These are phyloP conservation scores for Nyctereutes procyonoides DNA, from an alignment of 2,113 vertebrate species.

Conservation along the genomic window DNA sequence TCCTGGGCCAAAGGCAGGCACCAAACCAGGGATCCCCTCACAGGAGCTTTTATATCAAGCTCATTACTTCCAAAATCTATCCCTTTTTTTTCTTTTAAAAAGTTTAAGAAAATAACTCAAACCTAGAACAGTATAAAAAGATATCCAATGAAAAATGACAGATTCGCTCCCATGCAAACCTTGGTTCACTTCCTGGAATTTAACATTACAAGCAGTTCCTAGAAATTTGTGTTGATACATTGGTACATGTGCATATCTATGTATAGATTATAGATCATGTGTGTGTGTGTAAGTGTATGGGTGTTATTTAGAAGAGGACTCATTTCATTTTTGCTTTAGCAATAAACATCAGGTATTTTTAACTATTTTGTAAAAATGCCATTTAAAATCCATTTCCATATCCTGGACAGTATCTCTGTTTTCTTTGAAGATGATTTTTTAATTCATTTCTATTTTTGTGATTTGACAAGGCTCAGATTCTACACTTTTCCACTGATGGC, in stretches of 20 bases:
- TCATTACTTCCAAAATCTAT: conserved; percentile 74
- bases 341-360: conserved; percentile 29
- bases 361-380: conserved; percentile 33
- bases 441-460: not conserved
- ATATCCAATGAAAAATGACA: not conserved
- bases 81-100: conserved; percentile 69
- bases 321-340: conserved; percentile 24
- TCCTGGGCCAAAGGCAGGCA: too few relatives aligned
- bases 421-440: conserved; percentile 2
- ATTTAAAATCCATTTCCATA: conserved; percentile 33
- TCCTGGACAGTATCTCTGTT: not conserved
- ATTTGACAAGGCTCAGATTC: not conserved
- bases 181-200: not conserved
- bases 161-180: not conserved
- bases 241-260: not conserved
- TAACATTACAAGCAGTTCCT: not conserved
- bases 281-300: not conserved
- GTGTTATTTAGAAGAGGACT: not conserved
- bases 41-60: conserved; percentile 74
- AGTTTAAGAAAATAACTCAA: conserved; percentile 33
- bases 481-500: not conserved
- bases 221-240: not conserved
- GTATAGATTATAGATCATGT: not conserved
- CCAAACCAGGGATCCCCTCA: not conserved
- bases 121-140: not conserved